phyloP scores from a whole-genome alignment of 2,797 vertebrate genomes.

The Enteromius unitaeniatus region DNA sequence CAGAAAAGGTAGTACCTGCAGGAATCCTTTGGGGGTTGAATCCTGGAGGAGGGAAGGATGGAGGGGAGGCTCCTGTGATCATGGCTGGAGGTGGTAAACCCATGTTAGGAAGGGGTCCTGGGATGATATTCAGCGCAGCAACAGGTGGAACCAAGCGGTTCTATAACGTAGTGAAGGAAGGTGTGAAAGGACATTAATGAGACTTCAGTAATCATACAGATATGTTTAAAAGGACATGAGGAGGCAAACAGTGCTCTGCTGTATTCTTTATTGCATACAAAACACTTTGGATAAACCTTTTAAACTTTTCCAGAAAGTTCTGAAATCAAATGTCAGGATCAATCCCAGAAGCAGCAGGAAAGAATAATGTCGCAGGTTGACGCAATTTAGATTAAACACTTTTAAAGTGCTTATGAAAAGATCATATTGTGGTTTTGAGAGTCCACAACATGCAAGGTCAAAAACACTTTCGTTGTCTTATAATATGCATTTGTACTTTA shows the following conservation, averaged over 20 bases:
- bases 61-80: conserved; percentile 74
- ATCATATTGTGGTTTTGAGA: no score
- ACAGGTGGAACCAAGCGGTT: neutral
- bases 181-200: neutral
- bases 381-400: no score
- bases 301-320: neutral
- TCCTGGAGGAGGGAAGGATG: conserved; percentile 81
- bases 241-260: conserved; percentile 18
- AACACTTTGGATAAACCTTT: neutral
- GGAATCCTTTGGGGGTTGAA: conserved; percentile 83
- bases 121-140: conserved; percentile 71
- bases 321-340: neutral
- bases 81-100: conserved; percentile 86
- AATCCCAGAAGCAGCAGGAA: neutral
- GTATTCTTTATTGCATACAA: neutral
- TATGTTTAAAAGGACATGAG: neutral
- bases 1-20: conserved; percentile 74
- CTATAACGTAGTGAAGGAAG: conserved; percentile 10
- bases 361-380: neutral
- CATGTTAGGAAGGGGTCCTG: conserved; percentile 80
- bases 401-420: no score
- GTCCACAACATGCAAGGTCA: no score
- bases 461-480: no score
- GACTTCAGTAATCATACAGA: neutral
- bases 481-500: no score